phyloP scores from a whole-genome alignment of 2,888 invertebrate species.

The Tetropium fuscum region DNA sequence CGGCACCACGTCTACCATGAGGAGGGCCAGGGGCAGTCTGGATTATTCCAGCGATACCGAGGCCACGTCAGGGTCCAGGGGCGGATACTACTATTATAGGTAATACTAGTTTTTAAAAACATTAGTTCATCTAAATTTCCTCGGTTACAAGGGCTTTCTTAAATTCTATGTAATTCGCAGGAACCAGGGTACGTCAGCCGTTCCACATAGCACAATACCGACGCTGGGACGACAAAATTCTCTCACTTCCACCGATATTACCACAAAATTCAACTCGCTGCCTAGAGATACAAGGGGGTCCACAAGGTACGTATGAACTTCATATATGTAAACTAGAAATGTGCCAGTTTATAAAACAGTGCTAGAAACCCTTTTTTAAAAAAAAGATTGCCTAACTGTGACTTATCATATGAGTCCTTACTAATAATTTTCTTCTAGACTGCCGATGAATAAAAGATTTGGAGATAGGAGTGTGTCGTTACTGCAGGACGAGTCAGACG shows the following conservation, averaged over 20 bases:
- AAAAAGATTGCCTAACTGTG: no score
- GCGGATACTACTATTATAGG: constrained; percentile 80
- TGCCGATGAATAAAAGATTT: constrained; percentile 66
- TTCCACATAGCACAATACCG: constrained; percentile 66
- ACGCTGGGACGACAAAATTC: constrained; percentile 65
- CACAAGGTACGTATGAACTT: constrained; percentile 67
- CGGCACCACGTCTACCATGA: constrained; percentile 69
- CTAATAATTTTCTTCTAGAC: constrained; percentile 58
- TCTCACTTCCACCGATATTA: constrained; percentile 70
- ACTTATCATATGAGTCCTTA: no score
- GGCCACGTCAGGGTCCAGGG: constrained; percentile 85
- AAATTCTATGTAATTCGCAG: constrained; percentile 43
- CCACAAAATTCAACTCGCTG: constrained; percentile 79
- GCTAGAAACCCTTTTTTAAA: no score
- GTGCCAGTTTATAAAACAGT: no score
- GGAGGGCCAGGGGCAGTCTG: constrained; percentile 82
- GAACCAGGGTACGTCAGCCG: constrained; percentile 60
- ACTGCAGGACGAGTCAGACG: constrained; percentile 82
- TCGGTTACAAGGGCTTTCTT: no score
- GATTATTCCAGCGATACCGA: constrained; percentile 97
- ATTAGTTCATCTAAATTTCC: not conserved
- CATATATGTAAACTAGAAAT: constrained; percentile 6
- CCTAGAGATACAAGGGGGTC: constrained; percentile 76
- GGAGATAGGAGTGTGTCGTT: constrained; percentile 70
- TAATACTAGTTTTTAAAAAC: constrained; percentile 46